Percentiles rank a stretch among this genome's conserved stretches.
Conservation (phyloP, 2,888 invertebrate genomes). For the Diloba caeruleocephala region DNA sequence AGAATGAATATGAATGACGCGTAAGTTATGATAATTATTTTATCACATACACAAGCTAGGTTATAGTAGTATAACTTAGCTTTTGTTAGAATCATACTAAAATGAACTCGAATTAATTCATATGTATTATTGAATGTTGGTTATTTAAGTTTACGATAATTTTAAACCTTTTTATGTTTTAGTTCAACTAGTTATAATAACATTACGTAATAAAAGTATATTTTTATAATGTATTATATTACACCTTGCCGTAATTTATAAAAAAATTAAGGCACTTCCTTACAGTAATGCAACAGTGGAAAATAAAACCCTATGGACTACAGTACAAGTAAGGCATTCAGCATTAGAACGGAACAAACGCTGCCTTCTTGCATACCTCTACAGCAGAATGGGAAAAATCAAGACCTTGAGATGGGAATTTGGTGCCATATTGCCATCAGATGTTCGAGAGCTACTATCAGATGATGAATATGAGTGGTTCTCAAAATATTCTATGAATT, state of each 20-base stretch:
- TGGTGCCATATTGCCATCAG: conserved; percentile 96
- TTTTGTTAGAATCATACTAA: neutral
- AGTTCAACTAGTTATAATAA: too few relatives aligned
- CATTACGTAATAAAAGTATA: too few relatives aligned
- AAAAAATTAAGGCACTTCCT: conserved; percentile 28
- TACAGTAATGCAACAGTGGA: conserved; percentile 87
- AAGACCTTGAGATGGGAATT: conserved; percentile 98
- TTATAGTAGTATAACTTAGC: neutral
- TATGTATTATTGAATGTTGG: too few relatives aligned
- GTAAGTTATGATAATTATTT: conserved; percentile 87
- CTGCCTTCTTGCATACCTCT: conserved; percentile 95
- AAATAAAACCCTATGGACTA: conserved; percentile 91
- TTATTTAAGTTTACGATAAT: too few relatives aligned
- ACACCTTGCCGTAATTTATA: neutral
- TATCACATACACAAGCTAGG: too few relatives aligned
- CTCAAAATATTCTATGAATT: conserved; percentile 94
- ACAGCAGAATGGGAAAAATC: conserved; percentile 94
- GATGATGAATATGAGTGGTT: conserved; percentile 97
- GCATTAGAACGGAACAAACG: conserved; percentile 96
- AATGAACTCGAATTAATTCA: too few relatives aligned
- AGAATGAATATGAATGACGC: conserved; percentile 96
- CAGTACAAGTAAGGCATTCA: conserved; percentile 95
- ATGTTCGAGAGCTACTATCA: conserved; percentile 94
- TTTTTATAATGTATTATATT: too few relatives aligned
- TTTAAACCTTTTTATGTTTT: too few relatives aligned